Evolutionary conservation across 2,888 invertebrate genomes (phyloP).

Genomic region (Chydorus sphaericus): DNA sequence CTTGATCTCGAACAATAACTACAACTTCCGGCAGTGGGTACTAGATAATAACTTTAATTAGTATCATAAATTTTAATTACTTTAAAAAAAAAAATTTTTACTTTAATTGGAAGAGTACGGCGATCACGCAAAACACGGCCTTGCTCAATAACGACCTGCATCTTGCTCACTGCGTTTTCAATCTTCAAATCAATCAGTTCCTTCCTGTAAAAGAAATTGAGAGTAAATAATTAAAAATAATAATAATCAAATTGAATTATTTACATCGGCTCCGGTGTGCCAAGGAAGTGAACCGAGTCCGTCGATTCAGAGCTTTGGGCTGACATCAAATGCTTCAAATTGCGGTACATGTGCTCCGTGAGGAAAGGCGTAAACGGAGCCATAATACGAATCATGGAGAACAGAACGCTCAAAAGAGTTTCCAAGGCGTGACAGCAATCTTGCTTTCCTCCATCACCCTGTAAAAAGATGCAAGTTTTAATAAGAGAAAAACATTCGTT

Average conservation of each 20-base stretch:
- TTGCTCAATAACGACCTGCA: slow-evolving; percentile 91
- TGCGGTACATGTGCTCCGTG: slow-evolving; percentile 87
- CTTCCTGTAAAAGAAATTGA: slow-evolving; percentile 27
- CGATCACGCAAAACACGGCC: slow-evolving; percentile 85
- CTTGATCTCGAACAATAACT: slow-evolving; percentile 73
- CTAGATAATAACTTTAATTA: slow-evolving; percentile 25
- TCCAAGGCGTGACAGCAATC: slow-evolving; percentile 70
- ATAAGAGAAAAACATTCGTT: background rate
- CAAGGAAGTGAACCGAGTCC: slow-evolving; percentile 80
- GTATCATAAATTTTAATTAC: slow-evolving; percentile 3
- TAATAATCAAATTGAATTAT: background rate
- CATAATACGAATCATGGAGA: slow-evolving; percentile 81
- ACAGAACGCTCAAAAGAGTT: slow-evolving; percentile 75
- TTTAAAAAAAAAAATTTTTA: slow-evolving; percentile 20
- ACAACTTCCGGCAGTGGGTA: slow-evolving; percentile 92
- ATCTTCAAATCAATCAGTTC: slow-evolving; percentile 65
- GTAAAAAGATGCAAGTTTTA: background rate
- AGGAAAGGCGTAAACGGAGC: slow-evolving; percentile 96
- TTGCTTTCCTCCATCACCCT: slow-evolving; percentile 62
- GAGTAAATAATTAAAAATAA: background rate
- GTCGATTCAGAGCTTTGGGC: slow-evolving; percentile 19
- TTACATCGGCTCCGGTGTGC: slow-evolving; percentile 57
- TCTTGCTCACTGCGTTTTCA: slow-evolving; percentile 73
- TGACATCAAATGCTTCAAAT: slow-evolving; percentile 49
- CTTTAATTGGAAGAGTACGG: slow-evolving; percentile 81